These are phyloP conservation scores for Drosophila melanosoma DNA, from an alignment of 2,888 invertebrate species.

Conservation along the genomic window DNA sequence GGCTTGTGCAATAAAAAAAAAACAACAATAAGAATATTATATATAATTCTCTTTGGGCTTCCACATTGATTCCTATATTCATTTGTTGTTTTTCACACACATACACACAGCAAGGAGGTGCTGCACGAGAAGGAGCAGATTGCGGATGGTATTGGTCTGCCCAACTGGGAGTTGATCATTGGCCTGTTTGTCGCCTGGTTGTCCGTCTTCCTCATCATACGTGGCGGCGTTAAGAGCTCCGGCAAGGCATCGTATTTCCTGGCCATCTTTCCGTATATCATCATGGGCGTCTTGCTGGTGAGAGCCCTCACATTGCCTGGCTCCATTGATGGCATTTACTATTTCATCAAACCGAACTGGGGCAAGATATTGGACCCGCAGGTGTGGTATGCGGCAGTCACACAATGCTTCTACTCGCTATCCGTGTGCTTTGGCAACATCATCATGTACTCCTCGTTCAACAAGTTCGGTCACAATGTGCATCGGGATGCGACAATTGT, in stretches of 20 bases:
- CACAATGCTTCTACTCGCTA: slow-evolving; percentile 88
- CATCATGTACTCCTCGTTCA: slow-evolving; percentile 88
- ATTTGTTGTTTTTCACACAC: neutral
- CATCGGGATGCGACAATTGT: slow-evolving; percentile 87
- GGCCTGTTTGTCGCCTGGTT: slow-evolving; percentile 86
- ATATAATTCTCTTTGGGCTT: neutral
- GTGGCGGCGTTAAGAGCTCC: slow-evolving; percentile 87
- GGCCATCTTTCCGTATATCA: slow-evolving; percentile 89
- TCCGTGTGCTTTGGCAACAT: slow-evolving; percentile 88
- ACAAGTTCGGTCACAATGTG: slow-evolving; percentile 87
- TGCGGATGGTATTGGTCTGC: slow-evolving; percentile 86
- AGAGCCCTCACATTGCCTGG: slow-evolving; percentile 87
- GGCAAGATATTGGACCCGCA: slow-evolving; percentile 87
- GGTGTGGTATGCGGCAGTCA: slow-evolving; percentile 88
- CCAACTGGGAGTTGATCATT: slow-evolving; percentile 86
- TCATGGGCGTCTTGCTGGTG: slow-evolving; percentile 88
- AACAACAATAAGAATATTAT: neutral
- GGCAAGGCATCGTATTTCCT: slow-evolving; percentile 91
- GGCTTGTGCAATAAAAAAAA: slow-evolving; percentile 6
- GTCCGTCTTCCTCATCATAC: slow-evolving; percentile 86
- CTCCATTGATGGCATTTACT: slow-evolving; percentile 87
- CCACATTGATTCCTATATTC: neutral
- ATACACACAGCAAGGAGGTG: slow-evolving; percentile 85
- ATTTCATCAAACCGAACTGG: slow-evolving; percentile 89
- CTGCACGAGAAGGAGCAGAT: slow-evolving; percentile 86